Conservation (phyloP, 2,113 vertebrate species). For the Alethe diademata region DNA sequence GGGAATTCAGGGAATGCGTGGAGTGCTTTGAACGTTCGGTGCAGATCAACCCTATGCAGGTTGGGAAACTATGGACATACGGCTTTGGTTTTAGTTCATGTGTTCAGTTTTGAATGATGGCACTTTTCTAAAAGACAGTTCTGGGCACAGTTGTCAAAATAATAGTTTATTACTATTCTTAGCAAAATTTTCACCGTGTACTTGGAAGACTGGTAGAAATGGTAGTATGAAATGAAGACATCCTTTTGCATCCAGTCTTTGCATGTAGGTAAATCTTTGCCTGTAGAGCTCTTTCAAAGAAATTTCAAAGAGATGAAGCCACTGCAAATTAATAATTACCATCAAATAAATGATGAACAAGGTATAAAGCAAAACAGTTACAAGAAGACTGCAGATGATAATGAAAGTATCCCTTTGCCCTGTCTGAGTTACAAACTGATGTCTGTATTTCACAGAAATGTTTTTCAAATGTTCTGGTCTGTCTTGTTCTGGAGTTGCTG, state of each 20-base stretch:
- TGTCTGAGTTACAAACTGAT: background rate
- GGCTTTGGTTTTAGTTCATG: background rate
- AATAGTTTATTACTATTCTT: background rate
- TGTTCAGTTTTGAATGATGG: background rate
- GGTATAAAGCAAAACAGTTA: background rate
- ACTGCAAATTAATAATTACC: background rate
- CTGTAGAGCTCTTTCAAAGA: background rate
- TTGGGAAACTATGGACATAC: background rate
- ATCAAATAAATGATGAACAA: background rate
- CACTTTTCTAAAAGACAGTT: background rate
- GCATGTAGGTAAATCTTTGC: background rate
- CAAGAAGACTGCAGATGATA: background rate
- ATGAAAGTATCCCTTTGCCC: background rate
- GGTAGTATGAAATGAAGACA: background rate
- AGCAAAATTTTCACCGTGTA: background rate
- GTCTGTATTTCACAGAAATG: background rate
- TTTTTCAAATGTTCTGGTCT: background rate
- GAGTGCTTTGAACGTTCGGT: conserved; percentile 90
- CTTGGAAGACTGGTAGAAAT: background rate
- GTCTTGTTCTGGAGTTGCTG: background rate
- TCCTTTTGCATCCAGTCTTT: background rate
- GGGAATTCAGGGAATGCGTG: conserved; percentile 83
- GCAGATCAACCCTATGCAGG: conserved; percentile 91
- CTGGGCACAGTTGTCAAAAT: background rate
- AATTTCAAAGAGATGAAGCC: background rate